Percentiles rank a stretch among this genome's conserved stretches.
These are phyloP conservation scores for Pluvialis apricaria DNA, from an alignment of 2,113 vertebrate genomes.

Conservation along the genomic window DNA sequence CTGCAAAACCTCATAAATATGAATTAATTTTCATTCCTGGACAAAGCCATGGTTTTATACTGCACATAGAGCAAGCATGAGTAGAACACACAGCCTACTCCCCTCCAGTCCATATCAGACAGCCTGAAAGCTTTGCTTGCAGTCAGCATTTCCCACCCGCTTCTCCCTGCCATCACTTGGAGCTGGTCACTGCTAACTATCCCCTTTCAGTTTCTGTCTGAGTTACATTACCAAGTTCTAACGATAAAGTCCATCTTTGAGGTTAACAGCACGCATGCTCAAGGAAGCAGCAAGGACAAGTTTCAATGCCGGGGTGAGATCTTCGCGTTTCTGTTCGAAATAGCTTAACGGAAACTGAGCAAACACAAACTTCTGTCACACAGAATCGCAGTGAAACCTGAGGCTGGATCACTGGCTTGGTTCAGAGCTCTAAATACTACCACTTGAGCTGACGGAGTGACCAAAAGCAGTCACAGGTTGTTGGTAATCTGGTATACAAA, in stretches of 20 bases:
- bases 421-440: not conserved
- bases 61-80: not conserved
- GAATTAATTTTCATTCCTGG: not conserved
- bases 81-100: not conserved
- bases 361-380: not conserved
- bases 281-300: not conserved
- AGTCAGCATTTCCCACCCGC: not conserved
- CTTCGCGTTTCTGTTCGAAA: not conserved
- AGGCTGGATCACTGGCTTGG: not conserved
- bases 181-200: not conserved
- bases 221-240: not conserved
- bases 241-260: not conserved
- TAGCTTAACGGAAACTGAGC: not conserved
- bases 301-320: not conserved
- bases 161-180: not conserved
- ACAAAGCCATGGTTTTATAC: not conserved
- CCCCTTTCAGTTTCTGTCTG: not conserved
- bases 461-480: not conserved
- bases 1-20: not conserved
- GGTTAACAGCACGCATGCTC: fast-evolving
- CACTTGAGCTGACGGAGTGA: not conserved
- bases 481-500: not conserved
- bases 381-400: not conserved
- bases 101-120: not conserved
- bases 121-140: not conserved